Evolutionary conservation across 37 sponge, comb jelly and placozoan species (phyloP).

Genomic region (Beroe ovata): DNA sequence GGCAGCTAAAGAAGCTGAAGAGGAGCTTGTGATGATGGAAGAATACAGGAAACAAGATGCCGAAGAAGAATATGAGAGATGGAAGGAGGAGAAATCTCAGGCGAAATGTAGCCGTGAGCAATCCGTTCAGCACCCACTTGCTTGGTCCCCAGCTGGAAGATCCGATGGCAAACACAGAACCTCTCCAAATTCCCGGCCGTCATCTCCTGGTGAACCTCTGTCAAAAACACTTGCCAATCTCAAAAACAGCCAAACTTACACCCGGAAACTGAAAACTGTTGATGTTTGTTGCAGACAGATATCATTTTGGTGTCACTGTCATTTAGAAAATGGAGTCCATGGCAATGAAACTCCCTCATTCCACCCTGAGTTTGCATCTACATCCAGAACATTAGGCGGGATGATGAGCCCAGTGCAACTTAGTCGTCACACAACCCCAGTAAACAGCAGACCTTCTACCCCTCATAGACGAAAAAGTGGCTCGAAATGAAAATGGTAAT

Average conservation of each 20-base stretch:
- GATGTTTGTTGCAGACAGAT: conserved; percentile 56
- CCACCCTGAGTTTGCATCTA: neutral
- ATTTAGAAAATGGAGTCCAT: neutral
- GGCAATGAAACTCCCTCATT: neutral
- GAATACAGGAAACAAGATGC: conserved; percentile 53
- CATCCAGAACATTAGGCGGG: neutral
- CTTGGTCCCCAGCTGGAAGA: conserved; percentile 35
- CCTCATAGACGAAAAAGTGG: neutral
- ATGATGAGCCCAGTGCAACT: neutral
- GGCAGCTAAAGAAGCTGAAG: conserved; percentile 33
- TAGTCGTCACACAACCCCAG: conserved; percentile 50
- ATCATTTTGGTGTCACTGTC: conserved; percentile 57
- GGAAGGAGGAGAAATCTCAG: conserved; percentile 38
- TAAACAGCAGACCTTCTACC: conserved; percentile 49
- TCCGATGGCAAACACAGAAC: conserved; percentile 37
- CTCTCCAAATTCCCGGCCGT: neutral
- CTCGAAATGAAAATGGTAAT: neutral
- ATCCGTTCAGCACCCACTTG: conserved; percentile 5
- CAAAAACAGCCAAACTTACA: neutral
- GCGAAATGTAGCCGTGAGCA: too few species aligned
- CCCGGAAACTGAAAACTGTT: conserved; percentile 49
- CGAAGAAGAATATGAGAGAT: conserved; percentile 24
- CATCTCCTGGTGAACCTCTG: conserved; percentile 2
- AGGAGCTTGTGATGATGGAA: conserved; percentile 6
- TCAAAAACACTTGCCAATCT: conserved; percentile 45